Conservation (phyloP, 2,113 vertebrate species). For the Balaenoptera acutorostrata region DNA sequence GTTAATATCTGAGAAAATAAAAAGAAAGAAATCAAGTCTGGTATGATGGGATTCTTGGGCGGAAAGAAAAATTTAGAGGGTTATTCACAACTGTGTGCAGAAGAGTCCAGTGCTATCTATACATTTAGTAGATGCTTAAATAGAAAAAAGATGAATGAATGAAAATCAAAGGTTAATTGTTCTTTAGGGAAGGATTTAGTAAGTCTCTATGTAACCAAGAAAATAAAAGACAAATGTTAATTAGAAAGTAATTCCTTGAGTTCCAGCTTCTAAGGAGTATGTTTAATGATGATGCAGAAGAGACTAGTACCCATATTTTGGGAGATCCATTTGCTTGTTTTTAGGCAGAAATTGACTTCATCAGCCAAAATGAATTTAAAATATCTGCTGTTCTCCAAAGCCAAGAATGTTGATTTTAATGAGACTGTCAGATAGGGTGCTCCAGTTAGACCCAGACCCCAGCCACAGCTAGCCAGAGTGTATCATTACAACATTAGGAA, state of each 20-base stretch:
- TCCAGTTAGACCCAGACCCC: background rate
- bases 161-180: background rate
- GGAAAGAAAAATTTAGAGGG: background rate
- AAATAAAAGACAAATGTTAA: background rate
- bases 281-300: background rate
- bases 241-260: constrained; percentile 12
- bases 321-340: background rate
- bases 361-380: background rate
- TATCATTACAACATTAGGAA: background rate
- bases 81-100: background rate
- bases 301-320: background rate
- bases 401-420: background rate
- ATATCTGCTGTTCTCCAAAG: background rate
- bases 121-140: background rate
- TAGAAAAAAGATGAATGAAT: background rate
- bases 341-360: background rate
- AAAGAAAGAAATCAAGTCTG: background rate
- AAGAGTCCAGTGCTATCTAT: background rate
- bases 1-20: background rate
- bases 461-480: background rate
- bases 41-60: background rate
- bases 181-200: background rate
- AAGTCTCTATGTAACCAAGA: background rate
- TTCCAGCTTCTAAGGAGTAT: background rate
- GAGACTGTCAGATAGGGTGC: background rate